Conservation (phyloP, 2,888 invertebrate genomes). For the Leucophenga maculata region DNA sequence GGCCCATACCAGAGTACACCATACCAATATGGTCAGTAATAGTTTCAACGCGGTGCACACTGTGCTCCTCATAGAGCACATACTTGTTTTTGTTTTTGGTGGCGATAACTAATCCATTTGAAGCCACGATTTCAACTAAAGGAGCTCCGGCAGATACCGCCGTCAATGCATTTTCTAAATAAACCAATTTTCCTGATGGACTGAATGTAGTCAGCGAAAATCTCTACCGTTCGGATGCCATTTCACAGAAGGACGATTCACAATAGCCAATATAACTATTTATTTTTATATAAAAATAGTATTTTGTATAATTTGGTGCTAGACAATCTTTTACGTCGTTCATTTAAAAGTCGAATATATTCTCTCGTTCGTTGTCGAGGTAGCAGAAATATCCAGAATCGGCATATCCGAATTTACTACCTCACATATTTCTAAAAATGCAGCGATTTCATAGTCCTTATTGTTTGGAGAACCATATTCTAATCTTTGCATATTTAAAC, state of each 20-base stretch:
- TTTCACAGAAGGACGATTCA: constrained; percentile 63
- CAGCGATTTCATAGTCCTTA: too few relatives aligned
- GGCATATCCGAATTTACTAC: too few relatives aligned
- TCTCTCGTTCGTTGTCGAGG: too few relatives aligned
- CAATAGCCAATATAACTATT: too few relatives aligned
- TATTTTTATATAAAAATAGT: too few relatives aligned
- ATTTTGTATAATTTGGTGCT: too few relatives aligned
- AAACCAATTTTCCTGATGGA: constrained; percentile 98
- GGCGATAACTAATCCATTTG: constrained; percentile 98
- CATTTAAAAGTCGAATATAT: too few relatives aligned
- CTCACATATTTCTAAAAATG: too few relatives aligned
- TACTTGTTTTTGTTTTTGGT: constrained; percentile 99
- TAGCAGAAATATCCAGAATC: too few relatives aligned
- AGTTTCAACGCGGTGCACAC: constrained; percentile 96
- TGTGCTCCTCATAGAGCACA: constrained; percentile 95
- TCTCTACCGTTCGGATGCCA: constrained; percentile 96
- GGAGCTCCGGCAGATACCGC: constrained; percentile 99
- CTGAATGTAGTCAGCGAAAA: constrained; percentile 93
- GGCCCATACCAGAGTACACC: constrained; percentile 98
- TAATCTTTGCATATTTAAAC: too few relatives aligned
- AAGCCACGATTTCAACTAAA: constrained; percentile 98
- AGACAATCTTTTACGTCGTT: too few relatives aligned
- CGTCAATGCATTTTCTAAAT: constrained; percentile 99
- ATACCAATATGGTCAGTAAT: constrained; percentile 96
- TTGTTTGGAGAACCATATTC: too few relatives aligned